Base-by-base conservation (phyloP, 2,113 vertebrate species). In the Chaenogobius annularis region DNA sequence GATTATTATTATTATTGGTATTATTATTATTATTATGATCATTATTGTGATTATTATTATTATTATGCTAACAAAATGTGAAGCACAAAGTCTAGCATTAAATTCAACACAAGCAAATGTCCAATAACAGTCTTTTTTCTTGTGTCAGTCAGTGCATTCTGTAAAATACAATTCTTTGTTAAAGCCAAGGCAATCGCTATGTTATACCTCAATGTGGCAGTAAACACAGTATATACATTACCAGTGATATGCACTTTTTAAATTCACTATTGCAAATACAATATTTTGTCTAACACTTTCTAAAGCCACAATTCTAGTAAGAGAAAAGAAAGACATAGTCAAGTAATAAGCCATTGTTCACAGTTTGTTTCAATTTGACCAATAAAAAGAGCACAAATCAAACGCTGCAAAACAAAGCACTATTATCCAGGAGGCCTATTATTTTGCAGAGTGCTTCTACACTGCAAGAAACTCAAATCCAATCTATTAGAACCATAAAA, bases 311-410 rank as follows among this genome's bases (percentile, higher is more conserved):
- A 54, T n/a, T 54, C 50, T 54, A 19, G 50, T 54, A 10, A 46
- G 12, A 46, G 44, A 46, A 46, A 46, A 46, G 44, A 46, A 46
- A 40, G 37, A 40, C 7, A 46, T 46, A 11, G 10, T 10, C 44
- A 46, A 46, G 40, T 8, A 10, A 9, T 43, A 43, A 9, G 40
- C 44, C 80, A 81, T 83, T 83, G 74, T 77, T 59, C 58, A 72
- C 10, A 55, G 66, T 81, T 64, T 75, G 26, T 73, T 74, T 79
- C 19, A 54, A n/a, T 20, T 10, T 10, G 7, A 54, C 80, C 55
- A 80, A 84, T 84, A 67, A 77, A 77, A 14, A 70, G 58, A 70
- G 63, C 35, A 50, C 22, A 61, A 73, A 76, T 73, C 37, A 66
- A 35, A 75, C 1, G 20, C 43, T 48, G 78, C 76, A 40, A 77